Percentiles rank a stretch among this genome's conserved stretches.
phyloP scores from a whole-genome alignment of 2,797 vertebrate species.

The Anabas testudineus region DNA sequence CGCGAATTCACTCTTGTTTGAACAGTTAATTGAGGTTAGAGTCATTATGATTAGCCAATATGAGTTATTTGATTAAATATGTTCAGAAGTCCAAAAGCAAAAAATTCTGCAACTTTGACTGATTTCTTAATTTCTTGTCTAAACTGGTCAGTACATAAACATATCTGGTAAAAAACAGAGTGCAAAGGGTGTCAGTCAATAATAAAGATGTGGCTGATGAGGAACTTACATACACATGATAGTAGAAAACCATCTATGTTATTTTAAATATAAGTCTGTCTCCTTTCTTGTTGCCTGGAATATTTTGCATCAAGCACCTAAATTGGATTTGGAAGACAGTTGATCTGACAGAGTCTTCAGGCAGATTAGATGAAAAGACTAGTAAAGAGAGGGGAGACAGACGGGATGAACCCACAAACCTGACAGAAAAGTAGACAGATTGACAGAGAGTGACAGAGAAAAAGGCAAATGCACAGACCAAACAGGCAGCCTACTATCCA shows the following conservation, averaged over 20 bases:
- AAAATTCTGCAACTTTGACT: background rate
- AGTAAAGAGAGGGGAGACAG: slow-evolving; percentile 28
- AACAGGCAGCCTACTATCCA: background rate
- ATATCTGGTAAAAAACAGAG: background rate
- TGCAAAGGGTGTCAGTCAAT: background rate
- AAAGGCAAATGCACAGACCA: background rate
- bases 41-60: background rate
- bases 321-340: slow-evolving; percentile 58
- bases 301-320: slow-evolving; percentile 40
- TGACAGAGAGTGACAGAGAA: slow-evolving; percentile 8
- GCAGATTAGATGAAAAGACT: slow-evolving; percentile 56
- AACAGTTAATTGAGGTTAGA: background rate
- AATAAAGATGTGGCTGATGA: background rate
- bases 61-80: background rate
- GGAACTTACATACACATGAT: background rate
- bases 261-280: slow-evolving; percentile 14
- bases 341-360: slow-evolving; percentile 56
- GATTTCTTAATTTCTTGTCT: background rate
- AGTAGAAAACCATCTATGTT: background rate
- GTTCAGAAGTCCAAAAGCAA: background rate
- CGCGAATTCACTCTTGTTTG: too few relatives aligned
- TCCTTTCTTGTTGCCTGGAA: slow-evolving; percentile 22
- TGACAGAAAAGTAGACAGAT: slow-evolving; percentile 32
- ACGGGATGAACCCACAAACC: slow-evolving; percentile 34
- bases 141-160: background rate